phyloP scores from a whole-genome alignment of 2,888 invertebrate species.

The Catocala fraxini region DNA sequence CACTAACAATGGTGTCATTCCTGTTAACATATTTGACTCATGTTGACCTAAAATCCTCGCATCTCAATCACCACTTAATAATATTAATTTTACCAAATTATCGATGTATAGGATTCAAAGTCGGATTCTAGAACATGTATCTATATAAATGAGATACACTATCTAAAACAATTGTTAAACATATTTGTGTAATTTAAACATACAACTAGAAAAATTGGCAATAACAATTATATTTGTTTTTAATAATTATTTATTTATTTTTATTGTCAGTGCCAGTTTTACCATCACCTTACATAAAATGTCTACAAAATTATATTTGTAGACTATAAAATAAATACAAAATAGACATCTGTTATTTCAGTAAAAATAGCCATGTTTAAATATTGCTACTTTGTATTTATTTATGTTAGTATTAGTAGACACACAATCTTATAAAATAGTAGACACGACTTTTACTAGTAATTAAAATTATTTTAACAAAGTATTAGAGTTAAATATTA shows the following conservation, averaged over 20 bases:
- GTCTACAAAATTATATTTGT: conserved; percentile 60
- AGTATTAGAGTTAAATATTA: not conserved
- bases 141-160: conserved; percentile 49
- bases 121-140: conserved; percentile 45
- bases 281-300: conserved; percentile 74
- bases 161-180: conserved; percentile 63
- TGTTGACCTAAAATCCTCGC: conserved; percentile 46
- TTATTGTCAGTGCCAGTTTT: conserved; percentile 58
- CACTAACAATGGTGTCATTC: conserved; percentile 80
- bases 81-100: not conserved
- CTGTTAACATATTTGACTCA: conserved; percentile 64
- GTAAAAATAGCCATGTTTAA: not conserved
- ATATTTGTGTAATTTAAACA: conserved; percentile 67
- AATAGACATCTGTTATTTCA: conserved; percentile 18
- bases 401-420: conserved; percentile 66
- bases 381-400: conserved; percentile 50
- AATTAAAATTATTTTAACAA: not conserved
- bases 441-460: conserved; percentile 54
- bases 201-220: conserved; percentile 68
- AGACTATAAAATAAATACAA: conserved; percentile 47
- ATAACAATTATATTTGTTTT: conserved; percentile 22
- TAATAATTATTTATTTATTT: not conserved
- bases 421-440: conserved; percentile 69
- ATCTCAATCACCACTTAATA: not conserved
- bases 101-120: conserved; percentile 39